Evolutionary conservation across 2,888 invertebrate genomes (phyloP).

Genomic region (Galerucella nymphaeae): DNA sequence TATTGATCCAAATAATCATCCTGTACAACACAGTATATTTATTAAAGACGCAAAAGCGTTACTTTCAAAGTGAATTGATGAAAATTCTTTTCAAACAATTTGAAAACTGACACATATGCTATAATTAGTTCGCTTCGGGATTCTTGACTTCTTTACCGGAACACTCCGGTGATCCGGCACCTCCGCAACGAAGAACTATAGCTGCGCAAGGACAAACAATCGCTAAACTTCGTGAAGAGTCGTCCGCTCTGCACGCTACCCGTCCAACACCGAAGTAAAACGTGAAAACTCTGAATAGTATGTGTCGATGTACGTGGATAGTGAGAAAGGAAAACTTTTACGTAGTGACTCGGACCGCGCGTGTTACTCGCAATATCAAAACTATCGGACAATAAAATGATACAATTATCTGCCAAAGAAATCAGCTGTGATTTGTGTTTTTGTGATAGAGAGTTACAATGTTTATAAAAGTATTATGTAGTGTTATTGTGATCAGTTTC

Average conservation of each 20-base stretch:
- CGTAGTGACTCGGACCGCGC: neutral
- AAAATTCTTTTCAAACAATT: too few relatives aligned
- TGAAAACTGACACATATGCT: too few relatives aligned
- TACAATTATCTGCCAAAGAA: conserved; percentile 49
- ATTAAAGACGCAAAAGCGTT: too few relatives aligned
- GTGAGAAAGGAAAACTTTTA: neutral
- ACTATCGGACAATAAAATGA: conserved; percentile 47
- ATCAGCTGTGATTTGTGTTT: conserved; percentile 49
- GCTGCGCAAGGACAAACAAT: conserved; percentile 38
- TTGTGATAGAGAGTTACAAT: conserved; percentile 53
- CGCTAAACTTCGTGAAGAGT: conserved; percentile 45
- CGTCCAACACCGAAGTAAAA: conserved; percentile 50
- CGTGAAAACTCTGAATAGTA: conserved; percentile 48
- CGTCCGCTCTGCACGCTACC: conserved; percentile 52
- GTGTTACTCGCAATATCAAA: conserved; percentile 32
- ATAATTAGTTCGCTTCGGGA: neutral
- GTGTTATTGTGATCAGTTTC: conserved; percentile 56
- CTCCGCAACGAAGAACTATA: neutral
- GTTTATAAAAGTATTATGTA: conserved; percentile 52
- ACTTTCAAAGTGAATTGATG: too few relatives aligned
- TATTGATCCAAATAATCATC: too few relatives aligned
- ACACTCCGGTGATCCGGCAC: neutral
- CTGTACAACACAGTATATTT: too few relatives aligned
- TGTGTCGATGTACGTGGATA: conserved; percentile 30
- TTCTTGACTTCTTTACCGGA: neutral